These are phyloP conservation scores for Drosophila helvetica DNA, from an alignment of 2,888 invertebrate genomes.

Conservation along the genomic window DNA sequence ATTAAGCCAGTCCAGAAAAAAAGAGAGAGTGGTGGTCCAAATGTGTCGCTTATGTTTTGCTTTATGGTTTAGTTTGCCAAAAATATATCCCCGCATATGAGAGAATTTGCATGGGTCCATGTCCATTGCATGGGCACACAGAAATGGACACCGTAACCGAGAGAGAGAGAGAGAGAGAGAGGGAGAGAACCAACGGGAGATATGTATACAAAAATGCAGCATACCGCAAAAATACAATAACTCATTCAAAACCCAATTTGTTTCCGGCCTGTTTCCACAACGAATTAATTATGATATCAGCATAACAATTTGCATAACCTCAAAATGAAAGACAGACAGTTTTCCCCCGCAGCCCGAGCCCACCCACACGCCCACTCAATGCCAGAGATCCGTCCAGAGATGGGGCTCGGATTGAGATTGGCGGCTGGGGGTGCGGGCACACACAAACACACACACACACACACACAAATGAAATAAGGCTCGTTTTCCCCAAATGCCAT, in stretches of 20 bases:
- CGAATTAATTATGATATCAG: constrained; percentile 80
- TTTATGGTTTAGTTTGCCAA: constrained; percentile 3
- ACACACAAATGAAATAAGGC: constrained; percentile 66
- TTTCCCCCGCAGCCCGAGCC: constrained; percentile 16
- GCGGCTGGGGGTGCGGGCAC: neutral
- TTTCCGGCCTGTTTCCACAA: constrained; percentile 76
- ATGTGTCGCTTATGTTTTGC: constrained; percentile 31
- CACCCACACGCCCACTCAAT: constrained; percentile 33
- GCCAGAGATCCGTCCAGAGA: constrained; percentile 4
- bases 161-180: constrained; percentile 16
- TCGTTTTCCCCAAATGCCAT: constrained; percentile 75
- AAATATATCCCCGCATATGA: constrained; percentile 4
- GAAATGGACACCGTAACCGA: too few species aligned
- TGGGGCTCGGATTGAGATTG: constrained; percentile 2
- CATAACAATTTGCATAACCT: constrained; percentile 79
- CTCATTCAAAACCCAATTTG: constrained; percentile 79
- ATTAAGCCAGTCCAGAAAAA: constrained; percentile 22
- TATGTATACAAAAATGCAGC: constrained; percentile 62
- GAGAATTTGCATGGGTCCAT: constrained; percentile 1
- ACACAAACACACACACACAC: constrained; percentile 14
- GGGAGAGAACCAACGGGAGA: constrained; percentile 14
- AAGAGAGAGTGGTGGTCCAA: neutral
- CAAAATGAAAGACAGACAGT: constrained; percentile 74
- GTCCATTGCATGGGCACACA: neutral
- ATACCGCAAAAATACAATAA: constrained; percentile 72